phyloP scores from a whole-genome alignment of 1,140 invertebrate genomes.

The Vanessa atalanta region DNA sequence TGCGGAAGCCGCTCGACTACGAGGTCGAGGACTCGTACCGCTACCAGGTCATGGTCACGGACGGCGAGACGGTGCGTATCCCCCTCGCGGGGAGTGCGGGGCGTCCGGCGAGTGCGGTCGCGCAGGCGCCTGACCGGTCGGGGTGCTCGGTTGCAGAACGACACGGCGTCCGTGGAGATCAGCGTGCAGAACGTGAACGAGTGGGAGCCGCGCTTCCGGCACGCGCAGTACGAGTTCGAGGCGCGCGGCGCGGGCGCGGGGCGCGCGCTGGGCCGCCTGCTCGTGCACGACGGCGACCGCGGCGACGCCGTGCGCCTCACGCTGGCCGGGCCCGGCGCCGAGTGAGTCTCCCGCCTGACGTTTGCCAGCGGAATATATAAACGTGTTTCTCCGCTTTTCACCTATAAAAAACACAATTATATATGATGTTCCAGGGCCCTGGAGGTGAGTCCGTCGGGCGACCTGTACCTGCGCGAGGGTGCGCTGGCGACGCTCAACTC shows the following conservation, averaged over 20 bases:
- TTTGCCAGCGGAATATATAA: too few relatives aligned
- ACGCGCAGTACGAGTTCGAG: conserved; percentile 92
- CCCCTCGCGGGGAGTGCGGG: background rate
- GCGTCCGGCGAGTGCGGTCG: too few relatives aligned
- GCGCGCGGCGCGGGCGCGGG: conserved; percentile 74
- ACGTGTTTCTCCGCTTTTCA: too few relatives aligned
- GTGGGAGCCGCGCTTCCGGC: conserved; percentile 77
- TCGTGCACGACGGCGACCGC: conserved; percentile 89
- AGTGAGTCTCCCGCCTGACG: conserved; percentile 78
- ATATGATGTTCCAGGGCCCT: conserved; percentile 22
- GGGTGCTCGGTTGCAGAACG: conserved; percentile 83
- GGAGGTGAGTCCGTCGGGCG: conserved; percentile 75
- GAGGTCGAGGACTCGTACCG: conserved; percentile 87
- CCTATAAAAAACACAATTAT: too few relatives aligned
- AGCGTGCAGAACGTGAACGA: conserved; percentile 94
- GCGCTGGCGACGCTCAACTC: conserved; percentile 76
- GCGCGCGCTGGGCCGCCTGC: conserved; percentile 84
- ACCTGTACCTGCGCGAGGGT: conserved; percentile 77
- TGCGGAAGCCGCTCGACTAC: conserved; percentile 90
- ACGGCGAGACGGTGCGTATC: conserved; percentile 86
- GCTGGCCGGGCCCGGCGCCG: conserved; percentile 87
- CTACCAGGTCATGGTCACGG: conserved; percentile 91
- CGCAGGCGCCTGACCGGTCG: too few relatives aligned
- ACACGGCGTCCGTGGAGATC: conserved; percentile 86
- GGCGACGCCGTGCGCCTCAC: conserved; percentile 86